Evolutionary conservation across 2,113 vertebrate species (phyloP).

Genomic region (Andinoacara biseriatus): DNA sequence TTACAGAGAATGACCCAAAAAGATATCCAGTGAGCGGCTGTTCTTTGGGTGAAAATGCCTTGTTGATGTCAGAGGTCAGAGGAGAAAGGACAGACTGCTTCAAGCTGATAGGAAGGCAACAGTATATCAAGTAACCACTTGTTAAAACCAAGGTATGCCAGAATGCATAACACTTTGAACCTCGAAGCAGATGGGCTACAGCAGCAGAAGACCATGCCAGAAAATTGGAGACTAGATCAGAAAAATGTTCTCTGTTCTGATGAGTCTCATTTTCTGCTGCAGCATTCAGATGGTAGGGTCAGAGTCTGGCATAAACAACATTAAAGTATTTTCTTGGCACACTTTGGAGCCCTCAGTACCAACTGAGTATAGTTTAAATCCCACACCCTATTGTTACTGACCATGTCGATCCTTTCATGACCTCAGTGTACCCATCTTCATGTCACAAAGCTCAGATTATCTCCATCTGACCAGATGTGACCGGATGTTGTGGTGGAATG

Average conservation of each 20-base stretch:
- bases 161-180: neutral
- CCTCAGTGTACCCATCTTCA: no score
- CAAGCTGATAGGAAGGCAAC: neutral
- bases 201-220: neutral
- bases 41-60: no score
- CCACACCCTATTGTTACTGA: neutral
- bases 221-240: neutral
- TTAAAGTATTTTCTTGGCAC: neutral
- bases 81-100: no score
- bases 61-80: no score
- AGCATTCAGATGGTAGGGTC: neutral
- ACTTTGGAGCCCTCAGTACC: neutral
- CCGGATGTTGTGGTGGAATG: no score
- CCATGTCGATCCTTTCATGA: no score
- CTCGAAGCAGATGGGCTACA: neutral
- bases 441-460: no score
- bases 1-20: no score
- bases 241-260: neutral
- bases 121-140: neutral
- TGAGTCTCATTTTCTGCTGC: neutral
- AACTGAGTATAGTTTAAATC: neutral
- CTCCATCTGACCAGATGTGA: accelerated
- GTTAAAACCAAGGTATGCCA: neutral
- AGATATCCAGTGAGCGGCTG: no score
- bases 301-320: neutral